phyloP scores from a whole-genome alignment of 2,888 invertebrate genomes.

The Polydrusus tereticollis region DNA sequence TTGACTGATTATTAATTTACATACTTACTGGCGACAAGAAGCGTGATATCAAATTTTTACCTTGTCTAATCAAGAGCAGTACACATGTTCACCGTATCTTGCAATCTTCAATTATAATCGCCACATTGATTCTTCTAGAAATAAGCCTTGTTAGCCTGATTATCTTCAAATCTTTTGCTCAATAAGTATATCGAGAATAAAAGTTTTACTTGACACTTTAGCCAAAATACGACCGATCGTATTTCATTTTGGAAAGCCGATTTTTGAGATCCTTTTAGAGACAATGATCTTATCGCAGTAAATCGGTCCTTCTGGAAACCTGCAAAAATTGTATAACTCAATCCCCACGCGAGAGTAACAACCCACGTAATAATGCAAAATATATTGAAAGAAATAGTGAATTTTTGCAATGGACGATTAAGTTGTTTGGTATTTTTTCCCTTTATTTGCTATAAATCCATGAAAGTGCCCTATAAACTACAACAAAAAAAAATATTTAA shows the following conservation, averaged over 20 bases:
- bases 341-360: slow-evolving; percentile 15
- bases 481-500: too few species aligned
- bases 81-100: too few species aligned
- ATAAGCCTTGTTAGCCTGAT: background rate
- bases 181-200: slow-evolving; percentile 16
- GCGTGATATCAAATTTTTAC: too few species aligned
- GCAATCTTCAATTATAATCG: background rate
- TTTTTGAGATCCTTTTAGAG: slow-evolving; percentile 9
- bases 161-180: slow-evolving; percentile 19
- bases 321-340: slow-evolving; percentile 8
- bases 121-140: background rate
- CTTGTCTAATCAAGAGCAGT: too few species aligned
- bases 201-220: slow-evolving; percentile 17
- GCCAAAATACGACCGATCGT: slow-evolving; percentile 19
- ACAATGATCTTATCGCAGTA: slow-evolving; percentile 16
- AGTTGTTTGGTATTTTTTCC: too few species aligned
- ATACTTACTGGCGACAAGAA: too few species aligned
- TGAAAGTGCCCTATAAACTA: too few species aligned
- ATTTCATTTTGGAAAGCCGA: slow-evolving; percentile 18
- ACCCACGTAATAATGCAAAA: slow-evolving; percentile 3
- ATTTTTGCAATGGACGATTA: slow-evolving; percentile 4
- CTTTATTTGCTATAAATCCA: too few species aligned
- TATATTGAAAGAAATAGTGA: background rate
- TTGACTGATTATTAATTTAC: too few species aligned
- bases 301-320: slow-evolving; percentile 18